These are phyloP conservation scores for Chaetorhynchus papuensis DNA, from an alignment of 2,113 vertebrate genomes.

Conservation along the genomic window DNA sequence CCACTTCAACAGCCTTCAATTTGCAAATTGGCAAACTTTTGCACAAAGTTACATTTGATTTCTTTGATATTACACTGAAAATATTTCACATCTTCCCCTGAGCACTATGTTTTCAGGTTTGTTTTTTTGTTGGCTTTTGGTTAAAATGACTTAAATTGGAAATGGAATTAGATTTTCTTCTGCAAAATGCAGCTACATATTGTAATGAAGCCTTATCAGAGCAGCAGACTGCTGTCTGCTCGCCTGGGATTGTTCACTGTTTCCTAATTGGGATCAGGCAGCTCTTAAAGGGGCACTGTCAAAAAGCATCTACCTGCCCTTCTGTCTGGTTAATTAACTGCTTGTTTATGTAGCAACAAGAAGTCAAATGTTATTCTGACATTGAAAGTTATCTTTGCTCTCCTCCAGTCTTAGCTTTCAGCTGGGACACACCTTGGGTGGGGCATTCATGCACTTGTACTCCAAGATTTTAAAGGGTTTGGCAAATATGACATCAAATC, in stretches of 20 bases:
- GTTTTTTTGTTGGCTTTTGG: neutral
- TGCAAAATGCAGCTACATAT: neutral
- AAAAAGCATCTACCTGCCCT: neutral
- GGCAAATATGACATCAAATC: neutral
- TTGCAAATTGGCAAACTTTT: neutral
- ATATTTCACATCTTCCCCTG: neutral
- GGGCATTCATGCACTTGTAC: neutral
- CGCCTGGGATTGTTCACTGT: neutral
- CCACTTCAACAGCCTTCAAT: neutral
- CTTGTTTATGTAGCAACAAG: neutral
- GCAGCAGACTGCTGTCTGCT: neutral
- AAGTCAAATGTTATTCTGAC: neutral
- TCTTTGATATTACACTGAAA: neutral
- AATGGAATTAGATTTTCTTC: neutral
- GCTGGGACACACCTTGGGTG: neutral
- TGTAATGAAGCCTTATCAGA: neutral
- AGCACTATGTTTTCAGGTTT: neutral
- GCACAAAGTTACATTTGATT: neutral
- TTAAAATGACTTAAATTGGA: neutral
- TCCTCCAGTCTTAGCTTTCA: neutral
- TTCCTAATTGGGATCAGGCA: neutral
- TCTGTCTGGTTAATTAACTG: neutral
- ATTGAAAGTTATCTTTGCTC: neutral
- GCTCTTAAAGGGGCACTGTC: neutral
- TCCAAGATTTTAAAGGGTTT: neutral